Evolutionary conservation across 2,888 invertebrate species (phyloP).

Genomic region (Noctuana brunneofusca): DNA sequence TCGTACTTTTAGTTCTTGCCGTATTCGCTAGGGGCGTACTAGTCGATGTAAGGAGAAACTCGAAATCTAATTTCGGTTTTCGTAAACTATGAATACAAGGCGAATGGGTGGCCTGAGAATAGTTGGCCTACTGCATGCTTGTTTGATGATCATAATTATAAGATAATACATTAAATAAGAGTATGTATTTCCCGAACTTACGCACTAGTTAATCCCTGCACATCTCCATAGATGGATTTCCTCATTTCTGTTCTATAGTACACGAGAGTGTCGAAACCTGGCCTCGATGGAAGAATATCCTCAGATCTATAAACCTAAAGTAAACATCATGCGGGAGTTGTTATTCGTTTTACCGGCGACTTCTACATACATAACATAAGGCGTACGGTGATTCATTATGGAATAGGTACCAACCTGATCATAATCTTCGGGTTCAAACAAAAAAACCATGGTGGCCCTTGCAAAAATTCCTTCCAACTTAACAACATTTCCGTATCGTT

Average conservation of each 20-base stretch:
- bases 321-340: too few relatives aligned
- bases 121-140: too few relatives aligned
- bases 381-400: neutral
- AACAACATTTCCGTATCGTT: conserved; percentile 64
- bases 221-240: conserved; percentile 59
- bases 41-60: too few relatives aligned
- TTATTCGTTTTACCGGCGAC: too few relatives aligned
- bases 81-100: too few relatives aligned
- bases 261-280: conserved; percentile 62
- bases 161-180: too few relatives aligned
- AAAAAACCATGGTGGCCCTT: conserved; percentile 58
- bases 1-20: too few relatives aligned
- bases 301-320: conserved; percentile 69
- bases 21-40: too few relatives aligned
- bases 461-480: conserved; percentile 61
- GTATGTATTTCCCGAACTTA: conserved; percentile 46
- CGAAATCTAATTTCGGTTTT: too few relatives aligned
- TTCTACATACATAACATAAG: neutral
- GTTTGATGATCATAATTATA: too few relatives aligned
- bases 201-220: conserved; percentile 68
- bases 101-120: too few relatives aligned
- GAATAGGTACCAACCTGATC: conserved; percentile 49
- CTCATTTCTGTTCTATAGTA: conserved; percentile 65
- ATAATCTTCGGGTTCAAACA: conserved; percentile 64
- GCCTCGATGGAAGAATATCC: conserved; percentile 66